phyloP scores from a whole-genome alignment of 2,797 vertebrate species.

The Anguilla pacifica region DNA sequence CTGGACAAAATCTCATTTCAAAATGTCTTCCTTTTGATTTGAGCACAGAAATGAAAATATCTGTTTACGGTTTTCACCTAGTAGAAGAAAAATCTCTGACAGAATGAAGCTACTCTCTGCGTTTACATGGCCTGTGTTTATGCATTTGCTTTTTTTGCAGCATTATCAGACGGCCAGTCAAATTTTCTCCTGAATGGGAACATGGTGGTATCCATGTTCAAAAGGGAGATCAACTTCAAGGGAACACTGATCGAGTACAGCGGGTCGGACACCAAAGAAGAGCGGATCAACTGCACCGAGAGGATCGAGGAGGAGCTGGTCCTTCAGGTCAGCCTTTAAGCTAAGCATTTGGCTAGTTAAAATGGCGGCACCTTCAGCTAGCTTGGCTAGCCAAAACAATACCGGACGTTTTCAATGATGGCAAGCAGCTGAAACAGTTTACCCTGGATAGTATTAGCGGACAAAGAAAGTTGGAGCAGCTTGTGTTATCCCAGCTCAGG shows the following conservation, averaged over 20 bases:
- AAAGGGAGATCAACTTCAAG: constrained; percentile 88
- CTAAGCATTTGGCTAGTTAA: neutral
- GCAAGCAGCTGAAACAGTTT: neutral
- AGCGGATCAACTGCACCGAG: constrained; percentile 93
- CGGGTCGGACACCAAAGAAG: constrained; percentile 88
- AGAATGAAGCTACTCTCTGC: neutral
- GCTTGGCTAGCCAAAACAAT: neutral
- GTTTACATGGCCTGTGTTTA: constrained; percentile 25
- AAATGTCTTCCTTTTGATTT: neutral
- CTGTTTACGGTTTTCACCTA: neutral
- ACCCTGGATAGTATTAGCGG: neutral
- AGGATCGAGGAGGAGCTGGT: constrained; percentile 85
- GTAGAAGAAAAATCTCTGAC: neutral
- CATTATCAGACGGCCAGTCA: constrained; percentile 87
- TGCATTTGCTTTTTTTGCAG: constrained; percentile 65
- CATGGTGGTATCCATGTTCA: constrained; percentile 97
- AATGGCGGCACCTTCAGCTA: neutral
- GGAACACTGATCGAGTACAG: constrained; percentile 91
- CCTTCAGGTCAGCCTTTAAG: constrained; percentile 78
- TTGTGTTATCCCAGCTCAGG: neutral
- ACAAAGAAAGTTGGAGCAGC: neutral
- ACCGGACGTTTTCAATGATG: neutral
- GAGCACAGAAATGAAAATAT: neutral
- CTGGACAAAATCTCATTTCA: neutral
- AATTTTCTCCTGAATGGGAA: constrained; percentile 94